A percentile compares a stretch with the other conserved stretches of the same genome.
Evolutionary conservation across 1,140 invertebrate genomes (phyloP).

Genomic region (Eupeodes corollae): DNA sequence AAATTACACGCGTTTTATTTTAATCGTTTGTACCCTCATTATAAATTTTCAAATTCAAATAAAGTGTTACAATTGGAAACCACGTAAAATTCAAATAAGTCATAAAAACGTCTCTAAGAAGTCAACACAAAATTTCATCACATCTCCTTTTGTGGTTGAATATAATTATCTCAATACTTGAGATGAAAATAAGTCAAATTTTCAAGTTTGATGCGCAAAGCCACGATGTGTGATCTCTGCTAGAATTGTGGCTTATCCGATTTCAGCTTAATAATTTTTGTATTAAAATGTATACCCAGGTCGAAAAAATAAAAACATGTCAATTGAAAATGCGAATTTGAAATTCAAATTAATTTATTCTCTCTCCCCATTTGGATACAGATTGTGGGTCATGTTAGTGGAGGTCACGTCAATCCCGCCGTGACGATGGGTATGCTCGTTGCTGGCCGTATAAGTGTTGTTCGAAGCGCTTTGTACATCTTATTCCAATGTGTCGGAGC

Average conservation of each 20-base stretch:
- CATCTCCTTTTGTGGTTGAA: too few species aligned
- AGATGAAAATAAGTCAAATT: too few species aligned
- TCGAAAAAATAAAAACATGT: neutral
- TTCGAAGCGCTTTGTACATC: constrained; percentile 68
- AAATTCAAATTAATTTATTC: neutral
- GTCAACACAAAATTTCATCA: too few species aligned
- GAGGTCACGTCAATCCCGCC: constrained; percentile 85
- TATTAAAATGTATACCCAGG: neutral
- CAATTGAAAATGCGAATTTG: neutral
- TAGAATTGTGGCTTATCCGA: neutral
- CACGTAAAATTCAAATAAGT: too few species aligned
- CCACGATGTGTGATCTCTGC: too few species aligned
- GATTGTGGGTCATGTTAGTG: constrained; percentile 77
- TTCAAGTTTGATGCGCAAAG: too few species aligned
- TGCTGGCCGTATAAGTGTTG: constrained; percentile 63
- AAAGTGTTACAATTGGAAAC: too few species aligned
- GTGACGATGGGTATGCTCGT: constrained; percentile 70
- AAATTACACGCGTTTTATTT: too few species aligned
- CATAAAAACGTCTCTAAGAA: too few species aligned
- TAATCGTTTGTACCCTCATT: too few species aligned
- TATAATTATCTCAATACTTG: too few species aligned
- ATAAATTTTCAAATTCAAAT: too few species aligned
- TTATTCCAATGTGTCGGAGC: constrained; percentile 74
- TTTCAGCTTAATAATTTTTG: neutral
- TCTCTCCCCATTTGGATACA: constrained; percentile 20